These are phyloP conservation scores for Apodemia hepburni DNA, from an alignment of 2,888 invertebrate species.

Conservation along the genomic window DNA sequence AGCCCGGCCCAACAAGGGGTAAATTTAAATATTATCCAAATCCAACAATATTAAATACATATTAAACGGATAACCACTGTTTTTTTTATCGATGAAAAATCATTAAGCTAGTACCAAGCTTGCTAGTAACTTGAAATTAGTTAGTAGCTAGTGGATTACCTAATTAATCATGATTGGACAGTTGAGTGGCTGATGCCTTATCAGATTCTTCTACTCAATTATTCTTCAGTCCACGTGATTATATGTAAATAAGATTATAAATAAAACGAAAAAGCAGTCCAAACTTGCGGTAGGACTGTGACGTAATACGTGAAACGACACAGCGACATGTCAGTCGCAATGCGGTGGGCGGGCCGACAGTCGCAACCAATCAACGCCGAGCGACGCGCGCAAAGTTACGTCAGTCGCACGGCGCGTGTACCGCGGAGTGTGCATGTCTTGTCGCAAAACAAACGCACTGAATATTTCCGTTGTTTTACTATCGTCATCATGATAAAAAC, in stretches of 20 bases:
- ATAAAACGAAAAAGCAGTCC: background rate
- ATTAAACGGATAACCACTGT: too few relatives aligned
- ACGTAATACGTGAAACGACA: conserved; percentile 22
- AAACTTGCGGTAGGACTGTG: conserved; percentile 5
- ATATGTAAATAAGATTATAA: conserved; percentile 2
- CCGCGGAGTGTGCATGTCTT: conserved; percentile 17
- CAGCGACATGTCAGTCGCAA: conserved; percentile 36
- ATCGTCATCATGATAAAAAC: conserved; percentile 30
- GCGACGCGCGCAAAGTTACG: conserved; percentile 25
- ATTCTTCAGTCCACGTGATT: background rate
- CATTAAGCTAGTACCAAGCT: too few relatives aligned
- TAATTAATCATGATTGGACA: too few relatives aligned
- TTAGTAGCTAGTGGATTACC: too few relatives aligned
- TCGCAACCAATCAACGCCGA: conserved; percentile 19
- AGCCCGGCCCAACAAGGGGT: too few relatives aligned
- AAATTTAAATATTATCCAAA: too few relatives aligned
- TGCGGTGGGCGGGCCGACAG: conserved; percentile 24
- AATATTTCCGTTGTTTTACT: background rate
- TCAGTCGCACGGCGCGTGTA: conserved; percentile 25
- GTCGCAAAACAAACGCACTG: conserved; percentile 28
- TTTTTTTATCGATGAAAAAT: too few relatives aligned
- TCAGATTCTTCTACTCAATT: background rate
- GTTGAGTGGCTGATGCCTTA: too few relatives aligned
- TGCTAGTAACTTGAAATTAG: too few relatives aligned
- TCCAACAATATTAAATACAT: too few relatives aligned